Evolutionary conservation across 2,797 vertebrate species (phyloP), one percentile per base, ranked within the genome.

Genomic region (Myotis vivesi): DNA sequence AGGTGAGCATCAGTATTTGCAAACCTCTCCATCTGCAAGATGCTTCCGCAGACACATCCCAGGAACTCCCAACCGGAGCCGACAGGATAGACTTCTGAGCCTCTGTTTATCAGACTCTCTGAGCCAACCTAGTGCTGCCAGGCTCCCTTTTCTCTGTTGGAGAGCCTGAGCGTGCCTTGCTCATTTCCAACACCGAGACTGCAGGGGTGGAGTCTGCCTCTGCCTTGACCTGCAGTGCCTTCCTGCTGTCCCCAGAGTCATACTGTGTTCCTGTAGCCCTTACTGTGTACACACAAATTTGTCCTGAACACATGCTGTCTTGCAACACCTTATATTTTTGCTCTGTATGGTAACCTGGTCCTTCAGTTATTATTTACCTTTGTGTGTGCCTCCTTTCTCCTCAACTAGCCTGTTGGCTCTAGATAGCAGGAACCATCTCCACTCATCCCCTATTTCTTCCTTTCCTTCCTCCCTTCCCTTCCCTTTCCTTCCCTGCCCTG

Each of bases 401-500:
- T 46, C 46, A 46, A 8, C 62, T 53, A 53, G 41, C 17, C 28
- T 41, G 33, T 57, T 19, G 46, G 57, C 75, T 71, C 22, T 23
- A 68, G 5, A 20, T 9, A 23, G 55, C 17, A 59, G 69, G 36
- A 64, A 19, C 11, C 51, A 62, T 55, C 41, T 77, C 51, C 1
- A 11, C 33, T 51, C 68, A 33, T 33, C n/a, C 36, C 13, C 36
- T 23, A 59, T 25, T 41, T 23, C 68, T 12, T 2, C 33, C 11
- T 44, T 49, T 49, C 59, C 59, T 46, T 12, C 11, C 44, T 12
- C 9, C 11, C 44, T 44, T 11, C 10, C 44, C 10, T 10, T 44
- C 1, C 10, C 10, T n/a, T n/a, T 44, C 1, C 44, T 11, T 44
- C 1, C 44, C 11, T 46, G 0, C 44, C 11, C 13, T 11, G n/a